Percentiles rank a stretch among this genome's conserved stretches.
These are phyloP conservation scores for Drosophila nikananu DNA, from an alignment of 1,140 invertebrate genomes.

Conservation along the genomic window DNA sequence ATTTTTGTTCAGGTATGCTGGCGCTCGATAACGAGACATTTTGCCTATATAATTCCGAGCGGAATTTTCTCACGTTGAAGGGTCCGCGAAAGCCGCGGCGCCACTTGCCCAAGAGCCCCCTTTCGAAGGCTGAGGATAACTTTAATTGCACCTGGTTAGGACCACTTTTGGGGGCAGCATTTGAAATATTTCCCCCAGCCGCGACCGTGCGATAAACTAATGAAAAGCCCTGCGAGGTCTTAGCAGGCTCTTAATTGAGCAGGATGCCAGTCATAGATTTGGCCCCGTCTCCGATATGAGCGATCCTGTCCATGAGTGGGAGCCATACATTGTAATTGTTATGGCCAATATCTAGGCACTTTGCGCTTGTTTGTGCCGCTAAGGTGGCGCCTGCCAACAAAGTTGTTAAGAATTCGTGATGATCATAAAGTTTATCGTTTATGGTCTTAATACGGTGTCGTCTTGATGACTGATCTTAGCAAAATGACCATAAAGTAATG, in stretches of 20 bases:
- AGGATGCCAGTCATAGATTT: conserved; percentile 58
- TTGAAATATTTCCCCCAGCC: conserved; percentile 66
- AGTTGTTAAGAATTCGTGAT: conserved; percentile 38
- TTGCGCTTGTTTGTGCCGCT: background rate
- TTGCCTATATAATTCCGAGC: conserved; percentile 71
- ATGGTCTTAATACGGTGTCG: background rate
- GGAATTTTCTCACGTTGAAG: conserved; percentile 80
- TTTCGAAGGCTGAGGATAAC: conserved; percentile 8
- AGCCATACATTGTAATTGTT: conserved; percentile 53
- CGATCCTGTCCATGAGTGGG: conserved; percentile 41
- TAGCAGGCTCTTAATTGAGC: conserved; percentile 64
- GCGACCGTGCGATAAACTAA: conserved; percentile 67
- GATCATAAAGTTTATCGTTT: conserved; percentile 49
- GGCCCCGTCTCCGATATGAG: conserved; percentile 30
- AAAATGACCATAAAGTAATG: conserved; percentile 8
- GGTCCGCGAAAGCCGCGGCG: conserved; percentile 53
- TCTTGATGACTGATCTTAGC: conserved; percentile 9
- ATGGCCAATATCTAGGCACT: conserved; percentile 23
- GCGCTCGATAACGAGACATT: conserved; percentile 71
- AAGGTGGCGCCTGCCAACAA: conserved; percentile 38
- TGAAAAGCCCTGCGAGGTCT: conserved; percentile 69
- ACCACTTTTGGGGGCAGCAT: conserved; percentile 58
- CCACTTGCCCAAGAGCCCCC: conserved; percentile 27
- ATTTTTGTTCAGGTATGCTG: conserved; percentile 77
- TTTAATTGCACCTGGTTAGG: conserved; percentile 65